Evolutionary conservation across 1,140 invertebrate species (phyloP).

Genomic region (Planococcus citri): DNA sequence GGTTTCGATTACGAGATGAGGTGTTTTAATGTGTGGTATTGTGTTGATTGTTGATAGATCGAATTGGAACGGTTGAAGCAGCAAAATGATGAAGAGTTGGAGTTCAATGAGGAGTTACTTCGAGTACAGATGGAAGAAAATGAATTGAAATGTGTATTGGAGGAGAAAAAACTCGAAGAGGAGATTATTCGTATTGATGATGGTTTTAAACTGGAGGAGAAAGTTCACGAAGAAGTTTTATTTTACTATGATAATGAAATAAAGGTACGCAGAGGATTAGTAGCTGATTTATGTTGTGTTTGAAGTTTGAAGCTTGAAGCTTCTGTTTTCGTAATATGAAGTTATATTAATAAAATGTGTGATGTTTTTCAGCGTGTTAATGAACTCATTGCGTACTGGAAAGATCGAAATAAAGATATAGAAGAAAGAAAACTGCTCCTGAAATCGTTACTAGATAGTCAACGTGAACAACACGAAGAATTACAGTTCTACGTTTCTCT

Average conservation of each 20-base stretch:
- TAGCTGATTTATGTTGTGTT: background rate
- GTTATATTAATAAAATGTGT: background rate
- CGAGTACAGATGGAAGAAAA: background rate
- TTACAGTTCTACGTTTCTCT: background rate
- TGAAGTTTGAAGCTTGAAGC: background rate
- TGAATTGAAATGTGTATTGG: background rate
- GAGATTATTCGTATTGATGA: background rate
- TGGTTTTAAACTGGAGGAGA: background rate
- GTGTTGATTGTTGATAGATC: background rate
- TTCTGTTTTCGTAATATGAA: too few relatives aligned
- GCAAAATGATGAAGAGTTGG: background rate
- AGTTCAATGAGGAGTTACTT: background rate
- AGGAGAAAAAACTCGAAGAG: background rate
- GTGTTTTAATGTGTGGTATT: background rate
- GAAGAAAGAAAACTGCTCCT: background rate
- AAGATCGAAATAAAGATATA: background rate
- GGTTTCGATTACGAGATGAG: too few relatives aligned
- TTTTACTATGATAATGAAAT: background rate
- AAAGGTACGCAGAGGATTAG: too few relatives aligned
- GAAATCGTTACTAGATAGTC: background rate
- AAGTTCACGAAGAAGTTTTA: conserved; percentile 1
- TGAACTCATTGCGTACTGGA: background rate
- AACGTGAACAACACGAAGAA: background rate
- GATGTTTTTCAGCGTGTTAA: background rate
- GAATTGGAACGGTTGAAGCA: background rate